phyloP scores from a whole-genome alignment of 2,797 vertebrate genomes.

The Aselliscus stoliczkanus region DNA sequence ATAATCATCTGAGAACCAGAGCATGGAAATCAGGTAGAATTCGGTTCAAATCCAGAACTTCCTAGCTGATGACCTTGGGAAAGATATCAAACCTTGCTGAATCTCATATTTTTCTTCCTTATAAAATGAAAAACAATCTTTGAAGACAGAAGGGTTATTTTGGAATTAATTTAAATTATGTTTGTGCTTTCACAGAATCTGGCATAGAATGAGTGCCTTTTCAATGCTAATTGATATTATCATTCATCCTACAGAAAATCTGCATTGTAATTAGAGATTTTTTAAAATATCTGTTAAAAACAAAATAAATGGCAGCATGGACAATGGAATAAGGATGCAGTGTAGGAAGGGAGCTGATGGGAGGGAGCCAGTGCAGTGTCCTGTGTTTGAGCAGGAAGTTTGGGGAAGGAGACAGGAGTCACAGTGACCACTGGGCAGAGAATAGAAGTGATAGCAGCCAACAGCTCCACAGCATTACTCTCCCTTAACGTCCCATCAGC shows the following conservation, averaged over 20 bases:
- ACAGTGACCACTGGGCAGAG: too few species aligned
- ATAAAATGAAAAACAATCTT: background rate
- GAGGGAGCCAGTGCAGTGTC: rapidly evolving
- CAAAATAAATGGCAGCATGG: background rate
- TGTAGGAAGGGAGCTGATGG: background rate
- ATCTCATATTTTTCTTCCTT: background rate
- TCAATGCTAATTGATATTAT: background rate
- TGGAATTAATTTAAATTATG: background rate
- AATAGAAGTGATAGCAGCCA: rapidly evolving
- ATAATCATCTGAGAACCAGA: background rate
- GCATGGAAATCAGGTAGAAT: background rate
- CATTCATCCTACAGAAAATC: background rate
- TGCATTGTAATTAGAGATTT: conserved; percentile 4
- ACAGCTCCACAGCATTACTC: too few species aligned
- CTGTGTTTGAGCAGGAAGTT: background rate
- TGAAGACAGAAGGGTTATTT: background rate
- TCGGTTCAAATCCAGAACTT: background rate
- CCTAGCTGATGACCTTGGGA: background rate
- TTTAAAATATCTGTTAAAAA: background rate
- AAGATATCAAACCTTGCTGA: background rate
- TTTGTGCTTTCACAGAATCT: background rate
- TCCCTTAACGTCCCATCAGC: background rate
- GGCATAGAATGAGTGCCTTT: background rate
- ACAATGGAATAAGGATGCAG: background rate
- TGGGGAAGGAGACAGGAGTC: background rate